Percentiles rank a stretch among this genome's conserved stretches.
These are phyloP conservation scores for Timandra comae DNA, from an alignment of 2,888 invertebrate genomes.

Conservation along the genomic window DNA sequence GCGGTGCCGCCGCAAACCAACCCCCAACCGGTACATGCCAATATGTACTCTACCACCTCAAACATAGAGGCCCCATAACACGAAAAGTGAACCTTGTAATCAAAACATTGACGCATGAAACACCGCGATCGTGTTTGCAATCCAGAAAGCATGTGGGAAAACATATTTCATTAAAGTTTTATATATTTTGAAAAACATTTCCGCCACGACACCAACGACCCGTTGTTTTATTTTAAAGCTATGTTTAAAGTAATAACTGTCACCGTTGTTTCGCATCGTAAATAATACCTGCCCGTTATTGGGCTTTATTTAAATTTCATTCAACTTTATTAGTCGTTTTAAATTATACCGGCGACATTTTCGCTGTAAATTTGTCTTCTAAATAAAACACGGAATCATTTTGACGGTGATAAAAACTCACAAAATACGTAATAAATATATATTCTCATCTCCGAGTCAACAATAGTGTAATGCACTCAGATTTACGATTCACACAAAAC, in stretches of 20 bases:
- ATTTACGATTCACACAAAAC: constrained; percentile 41
- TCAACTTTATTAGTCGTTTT: constrained; percentile 19
- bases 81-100: constrained; percentile 14
- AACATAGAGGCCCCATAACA: constrained; percentile 1
- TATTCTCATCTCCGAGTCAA: constrained; percentile 27
- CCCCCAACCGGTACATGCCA: constrained; percentile 1
- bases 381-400: constrained; percentile 24
- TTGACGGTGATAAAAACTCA: constrained; percentile 26
- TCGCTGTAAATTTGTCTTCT: constrained; percentile 23
- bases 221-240: constrained; percentile 7
- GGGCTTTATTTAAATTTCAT: constrained; percentile 17
- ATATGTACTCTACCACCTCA: constrained; percentile 7
- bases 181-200: too few species aligned
- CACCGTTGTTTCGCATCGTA: constrained; percentile 19
- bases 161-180: too few species aligned
- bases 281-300: constrained; percentile 20
- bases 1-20: constrained; percentile 24
- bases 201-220: too few species aligned
- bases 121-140: constrained; percentile 49
- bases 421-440: constrained; percentile 22
- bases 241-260: constrained; percentile 20
- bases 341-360: constrained; percentile 22
- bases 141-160: constrained; percentile 56
- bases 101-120: constrained; percentile 31
- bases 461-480: constrained; percentile 27